Evolutionary conservation across 2,888 invertebrate species (phyloP), one percentile per base, ranked within the genome.

Genomic region (Cephus rjabovi): DNA sequence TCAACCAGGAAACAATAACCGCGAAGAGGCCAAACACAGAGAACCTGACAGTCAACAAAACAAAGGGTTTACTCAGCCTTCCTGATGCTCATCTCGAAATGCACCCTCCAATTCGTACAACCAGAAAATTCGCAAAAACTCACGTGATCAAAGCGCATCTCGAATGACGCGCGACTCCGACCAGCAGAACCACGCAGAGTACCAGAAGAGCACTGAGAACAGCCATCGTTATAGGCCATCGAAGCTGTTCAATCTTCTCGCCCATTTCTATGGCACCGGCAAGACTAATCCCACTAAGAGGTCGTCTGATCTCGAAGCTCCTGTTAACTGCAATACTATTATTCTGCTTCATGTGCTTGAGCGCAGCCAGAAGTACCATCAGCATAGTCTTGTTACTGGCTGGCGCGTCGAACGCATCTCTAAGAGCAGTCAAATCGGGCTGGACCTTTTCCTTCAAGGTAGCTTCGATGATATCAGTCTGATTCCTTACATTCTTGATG

Each of bases 191-290:
- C 80, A 98, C 96, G 92, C 98, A 97, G 75, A 98, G 95, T 34
- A 97, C 95, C 82, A 98, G 95, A 85, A 98, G 94, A 87, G 96
- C 94, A 89, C 97, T 97, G 92, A 97, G 94, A 79, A 97, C 94
- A 79, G 96, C 96, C 95, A 98, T 97, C 80, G 98, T 98, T 84
- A 96, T 95, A 71, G 97, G 97, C 98, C 98, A 98, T 89, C 97
- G 94, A 83, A 94, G 93, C 84, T 95, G 93, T 92, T 96, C 96
- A 93, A 95, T 94, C 91, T 94, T 94, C 92, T 96, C 96, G 73
- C 94, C 94, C 73, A 94, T 93, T 74, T 90, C 91, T 79, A 95
- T 92, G 79, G 93, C 93, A 68, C 93, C 92, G 70, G 95, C 95
- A 84, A 97, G 92, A 83, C 95, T 95, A 76, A 97, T 94, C 71